Percentiles rank a stretch among this genome's conserved stretches.
These are phyloP conservation scores for Onychomys arenicola DNA, from an alignment of 2,797 vertebrate genomes.

Conservation along the genomic window DNA sequence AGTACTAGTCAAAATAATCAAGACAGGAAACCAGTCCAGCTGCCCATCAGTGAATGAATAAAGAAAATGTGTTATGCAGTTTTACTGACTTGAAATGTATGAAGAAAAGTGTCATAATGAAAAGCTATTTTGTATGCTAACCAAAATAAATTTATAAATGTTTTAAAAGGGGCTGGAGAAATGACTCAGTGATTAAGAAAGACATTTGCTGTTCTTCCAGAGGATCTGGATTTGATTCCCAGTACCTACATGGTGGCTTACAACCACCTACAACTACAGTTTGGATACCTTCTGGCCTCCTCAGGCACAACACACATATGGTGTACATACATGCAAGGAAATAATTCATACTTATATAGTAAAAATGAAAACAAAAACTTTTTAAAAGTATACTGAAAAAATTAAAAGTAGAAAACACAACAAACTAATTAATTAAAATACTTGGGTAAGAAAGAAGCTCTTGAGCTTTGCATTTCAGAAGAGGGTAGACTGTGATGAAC, in stretches of 20 bases:
- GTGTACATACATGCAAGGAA: neutral
- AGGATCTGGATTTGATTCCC: neutral
- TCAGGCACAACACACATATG: neutral
- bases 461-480: constrained; percentile 29
- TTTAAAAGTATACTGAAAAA: neutral
- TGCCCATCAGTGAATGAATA: neutral
- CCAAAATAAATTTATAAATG: neutral
- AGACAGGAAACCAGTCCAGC: neutral
- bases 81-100: neutral
- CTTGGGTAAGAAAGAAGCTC: neutral
- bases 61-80: neutral
- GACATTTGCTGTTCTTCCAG: neutral
- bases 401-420: neutral
- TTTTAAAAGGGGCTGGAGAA: neutral
- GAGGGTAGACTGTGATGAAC: neutral
- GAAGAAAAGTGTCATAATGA: neutral
- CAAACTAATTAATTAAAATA: constrained; percentile 40
- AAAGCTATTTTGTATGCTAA: neutral
- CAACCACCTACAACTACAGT: neutral
- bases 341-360: neutral
- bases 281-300: neutral
- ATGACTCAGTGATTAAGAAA: neutral
- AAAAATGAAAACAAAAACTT: neutral
- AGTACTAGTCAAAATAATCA: neutral
- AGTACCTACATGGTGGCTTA: neutral